Evolutionary conservation across 2,797 vertebrate species (phyloP).

Genomic region (Liparis tanakae): DNA sequence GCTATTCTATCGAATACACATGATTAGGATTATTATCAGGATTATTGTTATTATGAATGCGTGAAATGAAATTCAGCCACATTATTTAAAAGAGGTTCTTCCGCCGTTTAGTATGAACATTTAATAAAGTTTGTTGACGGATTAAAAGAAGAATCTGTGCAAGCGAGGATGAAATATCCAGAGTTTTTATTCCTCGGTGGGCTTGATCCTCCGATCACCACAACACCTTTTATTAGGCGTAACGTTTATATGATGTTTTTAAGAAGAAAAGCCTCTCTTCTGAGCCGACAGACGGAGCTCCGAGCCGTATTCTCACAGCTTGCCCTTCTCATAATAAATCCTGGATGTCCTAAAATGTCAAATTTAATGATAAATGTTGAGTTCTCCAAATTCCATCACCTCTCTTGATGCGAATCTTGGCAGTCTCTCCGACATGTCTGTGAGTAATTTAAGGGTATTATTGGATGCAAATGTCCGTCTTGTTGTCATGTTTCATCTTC

Average conservation of each 20-base stretch:
- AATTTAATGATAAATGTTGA: neutral
- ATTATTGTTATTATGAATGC: neutral
- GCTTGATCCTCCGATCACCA: neutral
- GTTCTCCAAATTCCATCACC: too few relatives aligned
- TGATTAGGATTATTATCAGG: neutral
- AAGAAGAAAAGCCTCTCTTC: too few relatives aligned
- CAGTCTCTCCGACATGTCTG: too few relatives aligned
- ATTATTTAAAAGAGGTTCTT: neutral
- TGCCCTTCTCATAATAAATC: neutral
- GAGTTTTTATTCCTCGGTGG: neutral
- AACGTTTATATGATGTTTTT: neutral
- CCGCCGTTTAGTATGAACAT: accelerated
- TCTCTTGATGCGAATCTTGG: too few relatives aligned
- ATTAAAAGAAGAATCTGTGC: neutral
- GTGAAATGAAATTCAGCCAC: neutral
- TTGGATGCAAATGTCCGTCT: neutral
- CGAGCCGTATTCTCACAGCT: too few relatives aligned
- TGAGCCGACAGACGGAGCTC: neutral
- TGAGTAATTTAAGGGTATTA: neutral
- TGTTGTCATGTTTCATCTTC: neutral
- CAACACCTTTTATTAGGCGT: neutral
- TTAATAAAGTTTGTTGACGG: neutral
- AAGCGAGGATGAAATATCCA: neutral
- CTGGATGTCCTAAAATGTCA: neutral
- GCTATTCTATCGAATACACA: neutral